Evolutionary conservation across 2,888 invertebrate genomes (phyloP), one percentile per base, ranked within the genome.

Genomic region (Sussaba pulchella): DNA sequence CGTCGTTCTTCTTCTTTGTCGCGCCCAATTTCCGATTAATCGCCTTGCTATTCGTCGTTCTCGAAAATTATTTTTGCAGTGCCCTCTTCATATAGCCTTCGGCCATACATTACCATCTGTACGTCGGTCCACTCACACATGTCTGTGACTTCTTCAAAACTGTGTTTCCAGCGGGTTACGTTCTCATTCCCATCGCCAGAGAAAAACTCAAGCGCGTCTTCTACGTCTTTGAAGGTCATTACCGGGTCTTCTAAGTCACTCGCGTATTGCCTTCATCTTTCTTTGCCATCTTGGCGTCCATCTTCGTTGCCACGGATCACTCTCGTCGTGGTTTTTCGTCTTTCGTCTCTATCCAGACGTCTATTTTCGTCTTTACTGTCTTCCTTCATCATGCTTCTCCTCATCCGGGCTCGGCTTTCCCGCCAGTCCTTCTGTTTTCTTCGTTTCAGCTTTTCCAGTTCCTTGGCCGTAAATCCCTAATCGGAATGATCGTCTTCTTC

Each of bases 51-150:
- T 79, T 81, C 9, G 75, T 39, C 2, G 76, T 74, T 12, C 70
- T 39, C 1, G 21, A 41, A 45, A 84, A 84, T 50, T 84, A 77
- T 12, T 63, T 45, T 5, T 57, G 14, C n/a, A 85, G 21, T 5
- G 78, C 45, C 26, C 73, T 82, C 19, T 71, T 79, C 43, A 85
- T 61, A 63, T 8, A 75, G 50, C 63, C 39, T 70, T 43, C 70
- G 57, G 6, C 63, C 36, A 24, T 78, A 78, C n/a, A 72, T 54
- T 24, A 66, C 52, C 36, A 31, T 72, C 31, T 78, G 66, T 45
- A 47, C 39, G 31, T 75, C 71, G n/a, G 70, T 52, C 80, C 80
- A 80, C 1, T 71, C 17, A 26, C 73, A 78, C 67, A 67, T 17
- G 10, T 78, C 67, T 24, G 73, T 73, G 3, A 67, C 57, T 67